phyloP scores from a whole-genome alignment of 2,113 vertebrate species.

The Corythornis madagascariensis region DNA sequence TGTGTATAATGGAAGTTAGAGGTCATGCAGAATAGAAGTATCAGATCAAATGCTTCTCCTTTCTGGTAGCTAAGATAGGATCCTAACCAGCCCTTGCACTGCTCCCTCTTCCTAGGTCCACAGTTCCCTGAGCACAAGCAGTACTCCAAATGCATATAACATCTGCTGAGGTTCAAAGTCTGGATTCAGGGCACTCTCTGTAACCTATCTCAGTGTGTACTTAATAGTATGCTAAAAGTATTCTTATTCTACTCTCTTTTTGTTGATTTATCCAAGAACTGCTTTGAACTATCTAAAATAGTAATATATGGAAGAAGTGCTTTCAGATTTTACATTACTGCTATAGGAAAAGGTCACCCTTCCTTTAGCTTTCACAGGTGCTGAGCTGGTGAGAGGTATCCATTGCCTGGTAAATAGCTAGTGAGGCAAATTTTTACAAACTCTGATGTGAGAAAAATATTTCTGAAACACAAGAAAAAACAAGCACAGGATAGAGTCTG shows the following conservation, averaged over 20 bases:
- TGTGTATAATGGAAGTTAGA: neutral
- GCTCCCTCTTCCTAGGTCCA: neutral
- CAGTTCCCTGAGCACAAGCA: neutral
- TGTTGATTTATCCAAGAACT: neutral
- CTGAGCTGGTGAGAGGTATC: neutral
- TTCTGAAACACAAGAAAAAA: neutral
- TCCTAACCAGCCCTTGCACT: neutral
- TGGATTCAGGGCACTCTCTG: neutral
- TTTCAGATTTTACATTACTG: neutral
- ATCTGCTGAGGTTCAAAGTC: neutral
- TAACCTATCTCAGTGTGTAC: neutral
- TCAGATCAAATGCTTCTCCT: neutral
- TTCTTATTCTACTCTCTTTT: neutral
- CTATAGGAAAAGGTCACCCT: neutral
- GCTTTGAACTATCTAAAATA: neutral
- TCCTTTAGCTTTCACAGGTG: neutral
- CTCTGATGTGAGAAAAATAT: neutral
- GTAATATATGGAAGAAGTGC: neutral
- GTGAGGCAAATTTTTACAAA: neutral
- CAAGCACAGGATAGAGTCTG: neutral
- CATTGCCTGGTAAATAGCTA: neutral
- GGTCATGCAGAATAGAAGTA: neutral
- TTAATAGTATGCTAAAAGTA: neutral
- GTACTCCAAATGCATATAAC: neutral
- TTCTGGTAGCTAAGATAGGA: neutral